Evolutionary conservation across 1,140 invertebrate species (phyloP).

Genomic region (Planococcus citri): DNA sequence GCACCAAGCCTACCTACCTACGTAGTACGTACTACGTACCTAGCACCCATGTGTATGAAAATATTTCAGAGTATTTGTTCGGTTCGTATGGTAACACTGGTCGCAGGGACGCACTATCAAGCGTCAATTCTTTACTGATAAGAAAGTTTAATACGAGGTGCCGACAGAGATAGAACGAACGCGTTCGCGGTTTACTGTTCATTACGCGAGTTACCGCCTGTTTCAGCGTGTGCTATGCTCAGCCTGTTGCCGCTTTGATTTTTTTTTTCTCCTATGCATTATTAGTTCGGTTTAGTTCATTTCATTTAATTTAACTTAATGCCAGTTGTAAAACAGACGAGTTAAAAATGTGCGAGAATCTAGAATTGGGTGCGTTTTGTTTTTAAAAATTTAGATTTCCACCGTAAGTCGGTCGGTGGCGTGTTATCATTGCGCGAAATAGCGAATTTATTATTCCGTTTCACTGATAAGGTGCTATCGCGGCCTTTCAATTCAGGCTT

Average conservation of each 20-base stretch:
- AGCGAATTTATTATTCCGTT: not conserved
- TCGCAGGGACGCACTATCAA: not conserved
- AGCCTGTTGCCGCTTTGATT: constrained; percentile 5
- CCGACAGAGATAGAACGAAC: not conserved
- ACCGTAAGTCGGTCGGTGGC: no score
- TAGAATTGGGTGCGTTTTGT: no score
- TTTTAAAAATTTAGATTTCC: no score
- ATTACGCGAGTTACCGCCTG: not conserved
- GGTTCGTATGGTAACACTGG: not conserved
- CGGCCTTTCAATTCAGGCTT: not conserved
- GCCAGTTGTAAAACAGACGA: no score
- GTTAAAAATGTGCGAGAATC: no score
- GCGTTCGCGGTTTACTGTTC: not conserved
- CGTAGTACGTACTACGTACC: no score
- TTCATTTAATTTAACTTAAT: no score
- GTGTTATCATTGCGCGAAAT: not conserved
- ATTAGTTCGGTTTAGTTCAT: not conserved
- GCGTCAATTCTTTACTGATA: not conserved
- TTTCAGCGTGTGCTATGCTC: not conserved
- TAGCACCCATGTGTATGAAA: no score
- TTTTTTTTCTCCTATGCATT: not conserved
- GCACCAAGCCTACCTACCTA: no score
- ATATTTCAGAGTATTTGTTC: no score
- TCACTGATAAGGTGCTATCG: not conserved
- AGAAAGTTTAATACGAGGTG: not conserved